Percentiles rank a stretch among this genome's conserved stretches.
Evolutionary conservation across 2,797 vertebrate genomes (phyloP).

Genomic region (Urosaurus nigricauda): DNA sequence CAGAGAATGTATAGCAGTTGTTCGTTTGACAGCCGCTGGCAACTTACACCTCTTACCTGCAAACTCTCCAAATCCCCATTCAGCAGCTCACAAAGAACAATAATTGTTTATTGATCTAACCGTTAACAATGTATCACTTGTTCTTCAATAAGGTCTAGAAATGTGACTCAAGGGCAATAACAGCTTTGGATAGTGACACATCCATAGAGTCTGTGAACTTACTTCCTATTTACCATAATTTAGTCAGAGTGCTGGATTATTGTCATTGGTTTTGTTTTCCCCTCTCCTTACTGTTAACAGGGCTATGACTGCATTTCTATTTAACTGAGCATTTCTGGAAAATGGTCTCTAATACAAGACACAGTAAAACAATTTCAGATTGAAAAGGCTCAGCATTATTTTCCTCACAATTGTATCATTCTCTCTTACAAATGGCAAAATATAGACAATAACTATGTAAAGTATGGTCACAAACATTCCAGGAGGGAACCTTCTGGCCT

Average conservation of each 20-base stretch:
- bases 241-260: background rate
- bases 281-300: background rate
- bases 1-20: slow-evolving; percentile 55
- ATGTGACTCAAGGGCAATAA: slow-evolving; percentile 77
- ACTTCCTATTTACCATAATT: slow-evolving; percentile 48
- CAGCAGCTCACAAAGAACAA: slow-evolving; percentile 79
- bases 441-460: background rate
- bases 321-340: slow-evolving; percentile 1
- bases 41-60: slow-evolving; percentile 74
- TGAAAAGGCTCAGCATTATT: slow-evolving; percentile 28
- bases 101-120: slow-evolving; percentile 83
- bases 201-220: slow-evolving; percentile 50
- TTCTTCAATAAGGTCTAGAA: slow-evolving; percentile 77
- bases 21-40: slow-evolving; percentile 62
- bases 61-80: slow-evolving; percentile 78
- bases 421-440: background rate
- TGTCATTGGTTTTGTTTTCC: background rate
- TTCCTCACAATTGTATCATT: slow-evolving; percentile 15
- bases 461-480: background rate
- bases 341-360: background rate
- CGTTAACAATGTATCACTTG: slow-evolving; percentile 79
- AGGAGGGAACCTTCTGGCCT: no score
- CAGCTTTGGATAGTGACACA: slow-evolving; percentile 65
- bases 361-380: slow-evolving; percentile 36
- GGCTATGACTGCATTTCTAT: background rate